Evolutionary conservation across 2,888 invertebrate genomes (phyloP), one percentile per base, ranked within the genome.

Genomic region (Candidula unifasciata): DNA sequence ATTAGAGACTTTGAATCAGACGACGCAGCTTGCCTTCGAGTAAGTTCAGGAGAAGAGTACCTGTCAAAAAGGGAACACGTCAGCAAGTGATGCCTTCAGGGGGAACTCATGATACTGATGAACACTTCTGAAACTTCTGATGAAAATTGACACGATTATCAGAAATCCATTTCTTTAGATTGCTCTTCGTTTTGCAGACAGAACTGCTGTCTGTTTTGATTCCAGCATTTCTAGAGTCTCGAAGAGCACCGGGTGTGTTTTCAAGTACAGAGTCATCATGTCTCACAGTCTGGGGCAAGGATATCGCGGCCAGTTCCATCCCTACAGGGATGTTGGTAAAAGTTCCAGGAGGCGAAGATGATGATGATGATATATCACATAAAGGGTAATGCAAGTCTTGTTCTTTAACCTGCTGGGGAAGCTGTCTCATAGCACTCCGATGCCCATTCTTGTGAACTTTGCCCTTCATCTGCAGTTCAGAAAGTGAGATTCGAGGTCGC

Each of bases 291-390:
- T 79, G 66, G 0, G 60, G 44, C 18, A 44, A 44, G 16, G 78
- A 35, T 16, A 66, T 64, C 37, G 27, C 0, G 3, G 79, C 13
- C 16, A 68, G 30, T 66, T 68, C 37, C 27, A 44, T 8, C 6
- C 37, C 68, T 0, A 44, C 13, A 27, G 1, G 33, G n/a, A 52
- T 18, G n/a, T 44, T n/a, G 2, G 18, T 21, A 10, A 27, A 10
- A 30, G 44, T 68, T 21, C 44, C 79, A 16, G 79, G 79, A 8
- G 44, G 66, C 0, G 79, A 79, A 24, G 79, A 79, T 18, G 79
- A 79, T 13, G 79, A 66, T 2, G 79, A 79, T 27, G 79, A 79
- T 44, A 66, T 68, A n/a, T 82, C 64, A 33, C 74, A 44, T 74
- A 76, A 68, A 8, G 74, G 54, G 0, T 27, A 21, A 44, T 74